phyloP scores from a whole-genome alignment of 2,113 vertebrate species.

The Seriola rivoliana region DNA sequence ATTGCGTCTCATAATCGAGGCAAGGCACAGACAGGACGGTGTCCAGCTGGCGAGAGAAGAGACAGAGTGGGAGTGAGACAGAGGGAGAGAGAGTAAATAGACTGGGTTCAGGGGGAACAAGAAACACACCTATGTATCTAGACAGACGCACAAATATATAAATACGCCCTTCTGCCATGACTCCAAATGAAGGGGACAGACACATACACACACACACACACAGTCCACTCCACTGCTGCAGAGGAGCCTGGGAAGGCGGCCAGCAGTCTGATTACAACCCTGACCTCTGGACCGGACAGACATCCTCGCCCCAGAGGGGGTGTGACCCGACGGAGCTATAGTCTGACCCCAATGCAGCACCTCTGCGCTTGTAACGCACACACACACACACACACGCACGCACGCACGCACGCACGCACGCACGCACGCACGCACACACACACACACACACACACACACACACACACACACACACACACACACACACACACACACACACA shows the following conservation, averaged over 20 bases:
- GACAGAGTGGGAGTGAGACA: slow-evolving; percentile 26
- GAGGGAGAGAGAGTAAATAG: slow-evolving; percentile 40
- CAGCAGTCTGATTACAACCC: slow-evolving; percentile 82
- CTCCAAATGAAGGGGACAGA: slow-evolving; percentile 23
- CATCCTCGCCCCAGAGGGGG: slow-evolving; percentile 74
- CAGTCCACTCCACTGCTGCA: slow-evolving; percentile 39
- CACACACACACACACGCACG: slow-evolving; percentile 17
- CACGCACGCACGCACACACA: slow-evolving; percentile 20
- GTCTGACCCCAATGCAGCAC: slow-evolving; percentile 77
- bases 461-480: slow-evolving; percentile 7
- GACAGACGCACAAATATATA: slow-evolving; percentile 45
- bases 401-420: background rate
- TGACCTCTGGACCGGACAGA: slow-evolving; percentile 78
- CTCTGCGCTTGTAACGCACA: slow-evolving; percentile 24
- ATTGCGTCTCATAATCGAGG: slow-evolving; percentile 70
- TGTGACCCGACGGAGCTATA: slow-evolving; percentile 79
- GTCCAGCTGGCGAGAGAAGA: slow-evolving; percentile 74
- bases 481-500: slow-evolving; percentile 14
- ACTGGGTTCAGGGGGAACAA: slow-evolving; percentile 14
- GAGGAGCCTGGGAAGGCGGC: slow-evolving; percentile 81
- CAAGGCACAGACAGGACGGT: slow-evolving; percentile 62
- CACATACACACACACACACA: slow-evolving; percentile 35
- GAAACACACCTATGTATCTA: slow-evolving; percentile 23
- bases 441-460: slow-evolving; percentile 31
- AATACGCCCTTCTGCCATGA: slow-evolving; percentile 48